Evolutionary conservation across 2,113 vertebrate genomes (phyloP).

Genomic region (Thalassarche chlororhynchos): DNA sequence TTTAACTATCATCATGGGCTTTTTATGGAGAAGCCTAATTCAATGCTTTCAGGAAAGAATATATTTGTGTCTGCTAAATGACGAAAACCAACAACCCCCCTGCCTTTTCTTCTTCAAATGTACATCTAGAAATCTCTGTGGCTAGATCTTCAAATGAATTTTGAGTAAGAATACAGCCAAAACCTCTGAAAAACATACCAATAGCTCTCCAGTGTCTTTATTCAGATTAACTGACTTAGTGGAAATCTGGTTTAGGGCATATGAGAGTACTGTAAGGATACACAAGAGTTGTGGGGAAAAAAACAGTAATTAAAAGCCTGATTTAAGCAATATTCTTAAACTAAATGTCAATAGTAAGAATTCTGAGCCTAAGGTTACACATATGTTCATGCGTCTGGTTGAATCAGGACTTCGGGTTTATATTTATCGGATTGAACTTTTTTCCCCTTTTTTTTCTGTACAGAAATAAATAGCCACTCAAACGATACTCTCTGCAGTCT

Average conservation of each 20-base stretch:
- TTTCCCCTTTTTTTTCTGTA: background rate
- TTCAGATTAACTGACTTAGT: background rate
- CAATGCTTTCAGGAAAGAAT: background rate
- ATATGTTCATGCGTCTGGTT: background rate
- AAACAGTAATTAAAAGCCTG: background rate
- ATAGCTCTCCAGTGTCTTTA: background rate
- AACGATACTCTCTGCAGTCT: background rate
- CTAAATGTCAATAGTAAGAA: background rate
- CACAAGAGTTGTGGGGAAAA: background rate
- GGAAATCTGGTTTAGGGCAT: background rate
- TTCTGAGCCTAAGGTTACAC: background rate
- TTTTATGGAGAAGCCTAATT: background rate
- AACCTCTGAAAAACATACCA: background rate
- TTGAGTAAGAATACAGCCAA: background rate
- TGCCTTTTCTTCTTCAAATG: background rate
- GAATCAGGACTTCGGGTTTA: background rate
- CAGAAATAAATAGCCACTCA: background rate
- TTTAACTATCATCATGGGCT: background rate
- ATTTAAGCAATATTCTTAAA: background rate
- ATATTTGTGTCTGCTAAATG: background rate
- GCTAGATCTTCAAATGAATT: background rate
- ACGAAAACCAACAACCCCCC: rapidly evolving
- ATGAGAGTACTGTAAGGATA: background rate
- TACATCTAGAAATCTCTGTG: background rate
- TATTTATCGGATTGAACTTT: background rate